Conservation (phyloP, 2,113 vertebrate genomes). For the Hipposideros armiger region DNA sequence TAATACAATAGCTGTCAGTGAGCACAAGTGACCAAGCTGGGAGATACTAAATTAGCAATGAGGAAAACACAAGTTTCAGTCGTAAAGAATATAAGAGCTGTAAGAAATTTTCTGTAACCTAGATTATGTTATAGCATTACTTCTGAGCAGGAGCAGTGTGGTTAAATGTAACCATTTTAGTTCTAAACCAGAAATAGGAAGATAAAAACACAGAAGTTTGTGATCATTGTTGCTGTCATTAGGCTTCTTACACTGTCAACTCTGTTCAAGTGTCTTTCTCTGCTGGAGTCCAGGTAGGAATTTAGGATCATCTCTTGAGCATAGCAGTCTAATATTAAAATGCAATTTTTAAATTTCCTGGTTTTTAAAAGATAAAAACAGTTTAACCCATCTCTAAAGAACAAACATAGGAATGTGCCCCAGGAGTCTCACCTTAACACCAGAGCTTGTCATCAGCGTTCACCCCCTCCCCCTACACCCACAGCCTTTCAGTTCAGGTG, state of each 20-base stretch:
- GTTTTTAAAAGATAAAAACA: background rate
- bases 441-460: background rate
- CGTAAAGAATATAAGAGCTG: background rate
- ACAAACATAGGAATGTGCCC: background rate
- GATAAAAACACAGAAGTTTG: background rate
- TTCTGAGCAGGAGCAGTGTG: background rate
- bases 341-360: background rate
- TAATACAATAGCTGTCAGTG: background rate
- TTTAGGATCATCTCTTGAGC: conserved; percentile 24
- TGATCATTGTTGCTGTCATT: fast-evolving
- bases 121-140: background rate
- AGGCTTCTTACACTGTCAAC: background rate
- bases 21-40: background rate
- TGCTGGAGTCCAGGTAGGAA: background rate
- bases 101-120: background rate
- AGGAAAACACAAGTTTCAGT: background rate
- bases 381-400: background rate
- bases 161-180: background rate
- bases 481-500: background rate
- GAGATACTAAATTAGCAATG: background rate
- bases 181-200: background rate
- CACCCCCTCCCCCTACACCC: background rate
- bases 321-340: background rate
- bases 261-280: background rate
- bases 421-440: background rate